Evolutionary conservation across 2,797 vertebrate genomes (phyloP).

Genomic region (Sarcoramphus papa): DNA sequence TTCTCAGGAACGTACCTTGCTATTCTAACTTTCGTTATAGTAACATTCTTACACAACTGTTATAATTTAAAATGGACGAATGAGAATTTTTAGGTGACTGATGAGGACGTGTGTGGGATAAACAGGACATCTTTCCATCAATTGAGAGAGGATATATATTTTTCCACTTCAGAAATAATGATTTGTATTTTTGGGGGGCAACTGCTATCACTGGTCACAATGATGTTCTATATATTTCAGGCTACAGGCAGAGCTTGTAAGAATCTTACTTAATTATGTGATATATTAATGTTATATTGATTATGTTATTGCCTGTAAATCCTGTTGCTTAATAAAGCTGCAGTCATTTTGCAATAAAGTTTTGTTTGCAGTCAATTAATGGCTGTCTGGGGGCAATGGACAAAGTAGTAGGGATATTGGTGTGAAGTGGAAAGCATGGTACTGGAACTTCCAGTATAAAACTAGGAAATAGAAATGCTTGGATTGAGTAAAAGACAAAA

Average conservation of each 20-base stretch:
- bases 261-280: conserved; percentile 70
- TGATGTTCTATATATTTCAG: conserved; percentile 55
- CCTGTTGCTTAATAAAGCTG: conserved; percentile 73
- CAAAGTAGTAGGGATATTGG: background rate
- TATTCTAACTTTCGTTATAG: background rate
- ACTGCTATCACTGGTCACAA: conserved; percentile 24
- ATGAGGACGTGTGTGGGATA: background rate
- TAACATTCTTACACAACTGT: background rate
- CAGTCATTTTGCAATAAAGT: conserved; percentile 70
- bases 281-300: conserved; percentile 76
- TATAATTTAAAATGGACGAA: background rate
- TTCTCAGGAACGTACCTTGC: background rate
- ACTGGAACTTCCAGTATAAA: conserved; percentile 27
- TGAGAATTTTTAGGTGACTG: background rate
- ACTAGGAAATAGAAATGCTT: conserved; percentile 24
- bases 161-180: background rate
- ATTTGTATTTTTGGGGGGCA: background rate
- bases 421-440: background rate
- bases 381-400: conserved; percentile 51
- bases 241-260: conserved; percentile 63
- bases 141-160: background rate
- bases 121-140: background rate
- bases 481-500: background rate
- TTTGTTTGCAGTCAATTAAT: conserved; percentile 70
- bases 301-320: conserved; percentile 76